These are phyloP conservation scores for Cryptocephalus primarius DNA, from an alignment of 2,888 invertebrate genomes.

Conservation along the genomic window DNA sequence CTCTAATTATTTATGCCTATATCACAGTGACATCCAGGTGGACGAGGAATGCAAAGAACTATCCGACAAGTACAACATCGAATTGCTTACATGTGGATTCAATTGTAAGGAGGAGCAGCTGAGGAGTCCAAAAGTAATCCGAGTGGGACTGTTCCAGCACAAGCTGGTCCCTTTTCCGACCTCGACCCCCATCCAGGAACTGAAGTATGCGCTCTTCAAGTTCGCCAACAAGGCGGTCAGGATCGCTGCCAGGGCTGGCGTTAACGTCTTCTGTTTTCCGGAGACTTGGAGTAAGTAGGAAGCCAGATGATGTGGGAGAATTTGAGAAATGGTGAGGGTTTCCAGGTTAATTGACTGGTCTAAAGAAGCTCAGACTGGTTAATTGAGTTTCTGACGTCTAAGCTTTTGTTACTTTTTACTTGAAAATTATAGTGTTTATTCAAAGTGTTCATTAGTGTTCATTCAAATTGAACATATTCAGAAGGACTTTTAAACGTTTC, in stretches of 20 bases:
- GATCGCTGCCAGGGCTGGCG: slow-evolving; percentile 65
- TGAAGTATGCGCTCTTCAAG: slow-evolving; percentile 66
- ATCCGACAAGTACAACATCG: slow-evolving; percentile 49
- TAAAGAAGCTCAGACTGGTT: too few species aligned
- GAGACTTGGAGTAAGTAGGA: slow-evolving; percentile 86
- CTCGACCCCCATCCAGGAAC: slow-evolving; percentile 52
- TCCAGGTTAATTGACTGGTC: too few species aligned
- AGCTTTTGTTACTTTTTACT: too few species aligned
- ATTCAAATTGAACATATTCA: too few species aligned
- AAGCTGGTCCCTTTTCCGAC: slow-evolving; percentile 64
- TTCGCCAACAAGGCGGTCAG: slow-evolving; percentile 64
- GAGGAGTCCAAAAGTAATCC: slow-evolving; percentile 56
- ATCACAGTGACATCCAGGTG: slow-evolving; percentile 29
- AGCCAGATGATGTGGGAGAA: background rate
- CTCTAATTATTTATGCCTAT: background rate
- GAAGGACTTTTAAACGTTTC: too few species aligned
- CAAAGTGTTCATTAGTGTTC: too few species aligned
- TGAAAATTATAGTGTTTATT: too few species aligned
- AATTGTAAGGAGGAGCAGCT: slow-evolving; percentile 56
- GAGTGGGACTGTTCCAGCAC: slow-evolving; percentile 83
- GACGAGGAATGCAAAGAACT: slow-evolving; percentile 40
- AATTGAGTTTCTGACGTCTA: too few species aligned
- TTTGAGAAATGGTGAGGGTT: too few species aligned
- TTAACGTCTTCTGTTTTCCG: slow-evolving; percentile 87
- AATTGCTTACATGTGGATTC: slow-evolving; percentile 66